phyloP scores from a whole-genome alignment of 1,140 invertebrate species.

The Drosophila sp. region DNA sequence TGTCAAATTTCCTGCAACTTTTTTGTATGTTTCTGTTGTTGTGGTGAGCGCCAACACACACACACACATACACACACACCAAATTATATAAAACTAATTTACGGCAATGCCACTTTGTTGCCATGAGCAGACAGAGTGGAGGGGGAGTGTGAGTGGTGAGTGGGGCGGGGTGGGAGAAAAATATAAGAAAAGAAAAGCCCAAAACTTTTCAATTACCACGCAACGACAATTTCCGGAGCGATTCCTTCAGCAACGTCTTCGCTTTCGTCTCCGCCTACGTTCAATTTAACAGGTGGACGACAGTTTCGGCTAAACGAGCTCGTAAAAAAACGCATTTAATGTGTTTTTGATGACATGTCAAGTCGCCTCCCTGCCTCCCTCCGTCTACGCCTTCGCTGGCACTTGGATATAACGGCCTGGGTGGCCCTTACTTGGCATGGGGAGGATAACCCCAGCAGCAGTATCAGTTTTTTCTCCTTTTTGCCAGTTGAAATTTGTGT shows the following conservation, averaged over 20 bases:
- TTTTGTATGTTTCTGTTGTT: slow-evolving; percentile 43
- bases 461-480: slow-evolving; percentile 16
- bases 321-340: slow-evolving; percentile 80
- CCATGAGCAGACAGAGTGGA: slow-evolving; percentile 31
- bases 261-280: slow-evolving; percentile 8
- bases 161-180: background rate
- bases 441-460: background rate
- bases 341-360: slow-evolving; percentile 82
- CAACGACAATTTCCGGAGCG: slow-evolving; percentile 63
- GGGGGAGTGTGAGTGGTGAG: background rate
- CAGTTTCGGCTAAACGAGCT: slow-evolving; percentile 73
- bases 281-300: slow-evolving; percentile 70
- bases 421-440: background rate
- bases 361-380: slow-evolving; percentile 36
- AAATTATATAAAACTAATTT: slow-evolving; percentile 69
- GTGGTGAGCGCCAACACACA: slow-evolving; percentile 14
- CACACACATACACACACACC: background rate
- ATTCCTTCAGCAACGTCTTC: slow-evolving; percentile 25
- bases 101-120: slow-evolving; percentile 58
- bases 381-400: background rate
- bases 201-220: slow-evolving; percentile 68
- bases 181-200: slow-evolving; percentile 25
- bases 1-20: slow-evolving; percentile 56
- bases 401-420: slow-evolving; percentile 36
- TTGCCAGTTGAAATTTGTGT: slow-evolving; percentile 59